A percentile compares a stretch with the other conserved stretches of the same genome.
phyloP scores from a whole-genome alignment of 2,113 vertebrate species.

The Ranitomeya imitator region DNA sequence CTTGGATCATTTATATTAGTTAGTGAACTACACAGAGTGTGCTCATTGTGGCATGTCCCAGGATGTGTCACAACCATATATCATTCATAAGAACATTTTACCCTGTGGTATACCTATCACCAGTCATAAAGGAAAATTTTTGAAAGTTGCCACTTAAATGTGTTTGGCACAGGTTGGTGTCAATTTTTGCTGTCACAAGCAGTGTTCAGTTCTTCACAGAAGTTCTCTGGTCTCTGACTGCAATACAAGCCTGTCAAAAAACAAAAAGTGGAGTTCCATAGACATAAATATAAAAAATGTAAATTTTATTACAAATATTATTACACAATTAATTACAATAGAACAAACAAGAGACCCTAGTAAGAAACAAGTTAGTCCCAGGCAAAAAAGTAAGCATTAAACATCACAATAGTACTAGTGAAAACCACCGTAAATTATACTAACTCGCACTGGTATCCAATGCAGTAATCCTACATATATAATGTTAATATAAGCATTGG shows the following conservation, averaged over 20 bases:
- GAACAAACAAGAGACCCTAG: no score
- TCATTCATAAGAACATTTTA: slow-evolving; percentile 24
- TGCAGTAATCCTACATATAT: no score
- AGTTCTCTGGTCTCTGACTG: neutral
- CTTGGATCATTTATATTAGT: neutral
- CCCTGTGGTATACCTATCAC: slow-evolving; percentile 21
- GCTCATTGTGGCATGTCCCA: slow-evolving; percentile 14
- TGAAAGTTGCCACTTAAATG: slow-evolving; percentile 25
- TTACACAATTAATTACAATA: no score
- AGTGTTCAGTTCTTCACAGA: slow-evolving; percentile 1
- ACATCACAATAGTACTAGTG: no score
- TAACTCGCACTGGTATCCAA: no score
- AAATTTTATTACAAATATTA: no score
- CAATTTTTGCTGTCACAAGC: slow-evolving; percentile 41
- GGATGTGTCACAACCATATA: slow-evolving; percentile 36
- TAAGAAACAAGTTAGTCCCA: no score
- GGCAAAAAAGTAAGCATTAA: no score
- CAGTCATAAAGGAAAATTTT: neutral
- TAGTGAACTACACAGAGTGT: neutral
- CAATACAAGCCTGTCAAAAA: slow-evolving; percentile 32
- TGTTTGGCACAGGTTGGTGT: slow-evolving; percentile 46
- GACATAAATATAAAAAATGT: no score
- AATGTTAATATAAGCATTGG: no score
- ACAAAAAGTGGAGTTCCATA: no score
- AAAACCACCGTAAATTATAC: no score